phyloP scores from a whole-genome alignment of 1,140 invertebrate species.

The Drosophila subpulchrella region DNA sequence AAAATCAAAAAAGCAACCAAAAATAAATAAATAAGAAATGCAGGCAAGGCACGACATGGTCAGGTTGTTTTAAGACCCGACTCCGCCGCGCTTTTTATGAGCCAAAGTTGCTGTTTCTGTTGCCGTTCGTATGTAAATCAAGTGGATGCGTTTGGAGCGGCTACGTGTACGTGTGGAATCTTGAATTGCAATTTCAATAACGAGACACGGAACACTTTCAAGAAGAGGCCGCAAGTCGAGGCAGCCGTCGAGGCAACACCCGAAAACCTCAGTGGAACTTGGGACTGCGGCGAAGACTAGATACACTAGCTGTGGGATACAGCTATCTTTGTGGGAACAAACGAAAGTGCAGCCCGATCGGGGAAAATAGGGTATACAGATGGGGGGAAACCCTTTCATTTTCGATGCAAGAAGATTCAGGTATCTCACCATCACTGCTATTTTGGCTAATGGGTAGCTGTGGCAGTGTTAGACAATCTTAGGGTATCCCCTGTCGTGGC shows the following conservation, averaged over 20 bases:
- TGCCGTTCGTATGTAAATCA: constrained; percentile 69
- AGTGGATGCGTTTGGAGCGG: constrained; percentile 51
- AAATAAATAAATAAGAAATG: constrained; percentile 48
- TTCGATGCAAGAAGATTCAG: too few species aligned
- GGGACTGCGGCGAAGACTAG: constrained; percentile 9
- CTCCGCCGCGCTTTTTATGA: constrained; percentile 58
- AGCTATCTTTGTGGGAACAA: not conserved
- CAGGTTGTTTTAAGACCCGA: constrained; percentile 71
- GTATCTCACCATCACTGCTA: too few species aligned
- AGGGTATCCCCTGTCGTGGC: too few species aligned
- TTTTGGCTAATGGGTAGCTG: too few species aligned
- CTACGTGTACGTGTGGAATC: constrained; percentile 74
- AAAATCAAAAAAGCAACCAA: not conserved
- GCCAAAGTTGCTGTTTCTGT: constrained; percentile 23
- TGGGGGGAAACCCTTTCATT: not conserved
- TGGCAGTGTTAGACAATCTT: too few species aligned
- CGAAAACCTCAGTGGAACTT: constrained; percentile 19
- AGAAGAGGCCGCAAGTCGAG: constrained; percentile 57
- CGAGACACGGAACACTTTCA: constrained; percentile 77
- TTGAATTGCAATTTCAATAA: constrained; percentile 82
- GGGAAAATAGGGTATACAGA: not conserved
- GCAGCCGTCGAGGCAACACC: constrained; percentile 47
- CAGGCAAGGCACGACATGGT: constrained; percentile 65
- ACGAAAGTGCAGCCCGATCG: not conserved
- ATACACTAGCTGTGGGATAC: not conserved